Evolutionary conservation across 2,888 invertebrate genomes (phyloP), one percentile per base, ranked within the genome.

Genomic region (Athripsodes cinereus): DNA sequence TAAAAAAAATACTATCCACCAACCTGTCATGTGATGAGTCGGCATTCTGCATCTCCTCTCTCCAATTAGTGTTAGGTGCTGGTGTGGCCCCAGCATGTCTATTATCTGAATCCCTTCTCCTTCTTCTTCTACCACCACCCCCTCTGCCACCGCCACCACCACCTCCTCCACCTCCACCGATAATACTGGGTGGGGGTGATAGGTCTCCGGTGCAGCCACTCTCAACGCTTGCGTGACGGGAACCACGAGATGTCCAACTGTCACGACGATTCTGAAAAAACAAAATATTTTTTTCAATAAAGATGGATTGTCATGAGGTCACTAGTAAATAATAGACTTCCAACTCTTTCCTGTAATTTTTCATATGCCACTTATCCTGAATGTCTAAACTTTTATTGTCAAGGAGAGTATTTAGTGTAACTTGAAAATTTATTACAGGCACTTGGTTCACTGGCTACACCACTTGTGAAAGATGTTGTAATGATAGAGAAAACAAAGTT

Each of bases 211-310:
- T 19, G 47, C 62, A 52, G 57, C 63, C 40, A 31, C 63, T 63
- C 44, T 64, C 64, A 19, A 61, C 58, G 49, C 64, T 65, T 3
- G 59, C 63, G 22, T 64, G 64, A 21, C 64, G 60, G 8, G 63
- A 64, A 18, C 63, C 62, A 22, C 60, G 61, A 10, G 55, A 56
- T 22, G 63, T 60, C 61, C 61, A 63, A 51, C 63, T 63, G 52
- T 63, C 63, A 6, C 60, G 55, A 64, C 79, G 79, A 68, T 77
- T 78, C 40, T 79, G 75, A 64, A 75, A 74, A 62, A 77, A 75
- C 65, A 70, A 53, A 19, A n/a, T n/a, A n/a, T n/a, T n/a, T n/a
- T n/a, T n/a, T n/a, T n/a, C n/a, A n/a, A n/a, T n/a, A n/a, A n/a
- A n/a, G n/a, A n/a, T n/a, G n/a, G n/a, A n/a, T n/a, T n/a, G n/a